Conservation (phyloP, 1,140 invertebrate genomes). For the Acyrthosiphon pisum region DNA sequence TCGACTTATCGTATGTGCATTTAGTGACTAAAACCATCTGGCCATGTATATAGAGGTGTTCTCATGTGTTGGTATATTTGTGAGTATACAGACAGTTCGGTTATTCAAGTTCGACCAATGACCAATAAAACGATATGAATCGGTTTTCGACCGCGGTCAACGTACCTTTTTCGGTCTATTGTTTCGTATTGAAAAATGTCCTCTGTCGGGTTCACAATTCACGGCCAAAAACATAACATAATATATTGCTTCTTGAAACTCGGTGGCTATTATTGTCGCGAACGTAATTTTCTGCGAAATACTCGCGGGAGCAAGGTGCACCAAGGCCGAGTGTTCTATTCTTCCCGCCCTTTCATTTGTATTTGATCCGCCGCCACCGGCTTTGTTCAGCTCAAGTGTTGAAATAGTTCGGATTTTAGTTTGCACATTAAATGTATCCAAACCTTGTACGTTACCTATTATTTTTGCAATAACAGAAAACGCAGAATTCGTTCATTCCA, state of each 20-base stretch:
- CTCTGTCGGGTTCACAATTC: constrained; percentile 7
- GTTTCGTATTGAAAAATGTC: constrained; percentile 28
- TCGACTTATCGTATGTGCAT: neutral
- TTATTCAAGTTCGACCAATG: neutral
- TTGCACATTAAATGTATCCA: neutral
- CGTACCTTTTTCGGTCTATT: constrained; percentile 25
- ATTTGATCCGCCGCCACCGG: neutral
- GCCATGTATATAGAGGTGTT: neutral
- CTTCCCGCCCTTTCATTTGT: constrained; percentile 8
- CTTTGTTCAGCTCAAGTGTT: neutral
- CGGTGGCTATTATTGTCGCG: constrained; percentile 11
- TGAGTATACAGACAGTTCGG: neutral
- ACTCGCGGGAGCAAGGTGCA: neutral
- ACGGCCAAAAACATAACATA: constrained; percentile 31
- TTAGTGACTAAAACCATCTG: neutral
- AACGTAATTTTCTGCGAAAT: constrained; percentile 30
- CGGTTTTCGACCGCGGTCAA: constrained; percentile 10
- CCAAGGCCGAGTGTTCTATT: constrained; percentile 40
- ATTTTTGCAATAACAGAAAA: neutral
- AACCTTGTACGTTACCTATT: neutral
- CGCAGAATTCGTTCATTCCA: neutral
- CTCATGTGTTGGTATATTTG: neutral
- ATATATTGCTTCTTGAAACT: constrained; percentile 19
- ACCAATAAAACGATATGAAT: neutral
- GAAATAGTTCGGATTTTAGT: neutral